A percentile compares a stretch with the other conserved stretches of the same genome.
Conservation (phyloP, 2,797 vertebrate species). For the Gadopsis bispinosus region DNA sequence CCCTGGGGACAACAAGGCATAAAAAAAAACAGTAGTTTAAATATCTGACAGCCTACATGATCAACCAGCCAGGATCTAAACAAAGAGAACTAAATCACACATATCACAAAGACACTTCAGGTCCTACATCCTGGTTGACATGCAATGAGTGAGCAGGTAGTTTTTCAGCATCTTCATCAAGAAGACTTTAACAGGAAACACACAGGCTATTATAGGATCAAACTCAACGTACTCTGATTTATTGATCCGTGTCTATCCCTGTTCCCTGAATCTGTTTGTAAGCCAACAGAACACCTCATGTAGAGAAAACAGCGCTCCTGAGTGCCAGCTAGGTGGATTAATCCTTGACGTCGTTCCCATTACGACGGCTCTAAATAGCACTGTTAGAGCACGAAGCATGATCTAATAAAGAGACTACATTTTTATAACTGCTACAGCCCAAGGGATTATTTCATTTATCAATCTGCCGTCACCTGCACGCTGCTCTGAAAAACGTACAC, state of each 20-base stretch:
- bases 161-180: background rate
- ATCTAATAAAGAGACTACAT: constrained; percentile 66
- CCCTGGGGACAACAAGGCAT: background rate
- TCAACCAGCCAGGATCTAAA: background rate
- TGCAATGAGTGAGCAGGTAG: background rate
- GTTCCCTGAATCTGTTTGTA: constrained; percentile 45
- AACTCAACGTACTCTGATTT: constrained; percentile 49
- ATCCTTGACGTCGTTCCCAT: constrained; percentile 59
- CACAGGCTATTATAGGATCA: constrained; percentile 39
- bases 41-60: background rate
- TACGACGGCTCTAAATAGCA: constrained; percentile 61
- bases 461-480: constrained; percentile 64
- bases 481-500: constrained; percentile 58
- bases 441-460: constrained; percentile 67
- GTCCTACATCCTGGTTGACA: background rate
- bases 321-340: constrained; percentile 44
- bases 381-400: constrained; percentile 56
- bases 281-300: constrained; percentile 34
- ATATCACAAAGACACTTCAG: background rate
- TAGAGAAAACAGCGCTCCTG: constrained; percentile 40
- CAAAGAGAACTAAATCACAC: background rate
- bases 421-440: constrained; percentile 48
- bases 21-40: background rate
- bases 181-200: constrained; percentile 5
- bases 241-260: constrained; percentile 56